Conservation (phyloP, 2,113 vertebrate species). For the Casuarius casuarius region DNA sequence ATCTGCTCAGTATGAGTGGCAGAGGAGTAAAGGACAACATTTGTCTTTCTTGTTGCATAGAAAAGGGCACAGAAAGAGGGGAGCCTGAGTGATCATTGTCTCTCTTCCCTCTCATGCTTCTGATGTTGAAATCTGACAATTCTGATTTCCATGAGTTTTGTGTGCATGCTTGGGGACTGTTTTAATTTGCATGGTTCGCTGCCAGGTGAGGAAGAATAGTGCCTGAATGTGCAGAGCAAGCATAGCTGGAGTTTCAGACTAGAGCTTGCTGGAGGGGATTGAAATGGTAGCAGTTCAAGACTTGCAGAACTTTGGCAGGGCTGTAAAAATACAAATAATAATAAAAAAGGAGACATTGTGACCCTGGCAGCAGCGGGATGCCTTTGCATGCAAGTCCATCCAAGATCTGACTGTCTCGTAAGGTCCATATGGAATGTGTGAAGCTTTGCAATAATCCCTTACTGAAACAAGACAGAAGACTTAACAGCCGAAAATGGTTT, state of each 20-base stretch:
- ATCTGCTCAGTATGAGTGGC: not conserved
- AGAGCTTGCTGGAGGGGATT: conserved; percentile 7
- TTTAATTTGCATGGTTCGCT: conserved; percentile 47
- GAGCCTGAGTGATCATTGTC: not conserved
- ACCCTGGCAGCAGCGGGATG: not conserved
- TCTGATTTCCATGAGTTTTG: conserved; percentile 16
- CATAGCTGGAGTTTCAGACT: conserved; percentile 43
- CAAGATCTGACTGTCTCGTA: not conserved
- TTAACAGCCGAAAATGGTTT: not conserved
- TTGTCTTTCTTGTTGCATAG: not conserved
- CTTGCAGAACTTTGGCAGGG: conserved; percentile 27
- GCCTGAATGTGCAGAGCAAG: conserved; percentile 16
- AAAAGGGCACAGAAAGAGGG: not conserved
- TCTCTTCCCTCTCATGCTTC: not conserved
- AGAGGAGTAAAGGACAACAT: not conserved
- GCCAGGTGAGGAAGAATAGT: conserved; percentile 54
- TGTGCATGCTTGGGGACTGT: conserved; percentile 13
- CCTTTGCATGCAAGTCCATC: conserved; percentile 8
- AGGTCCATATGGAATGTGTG: not conserved
- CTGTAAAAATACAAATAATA: conserved; percentile 47
- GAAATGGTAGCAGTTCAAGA: conserved; percentile 62
- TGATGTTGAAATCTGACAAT: conserved; percentile 31
- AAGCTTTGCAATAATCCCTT: conserved; percentile 35
- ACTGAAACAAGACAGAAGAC: conserved; percentile 14
- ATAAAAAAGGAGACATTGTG: conserved; percentile 22